Evolutionary conservation across 1,140 invertebrate genomes (phyloP), one percentile per base, ranked within the genome.

Genomic region (Cyrtorhinus lividipennis): DNA sequence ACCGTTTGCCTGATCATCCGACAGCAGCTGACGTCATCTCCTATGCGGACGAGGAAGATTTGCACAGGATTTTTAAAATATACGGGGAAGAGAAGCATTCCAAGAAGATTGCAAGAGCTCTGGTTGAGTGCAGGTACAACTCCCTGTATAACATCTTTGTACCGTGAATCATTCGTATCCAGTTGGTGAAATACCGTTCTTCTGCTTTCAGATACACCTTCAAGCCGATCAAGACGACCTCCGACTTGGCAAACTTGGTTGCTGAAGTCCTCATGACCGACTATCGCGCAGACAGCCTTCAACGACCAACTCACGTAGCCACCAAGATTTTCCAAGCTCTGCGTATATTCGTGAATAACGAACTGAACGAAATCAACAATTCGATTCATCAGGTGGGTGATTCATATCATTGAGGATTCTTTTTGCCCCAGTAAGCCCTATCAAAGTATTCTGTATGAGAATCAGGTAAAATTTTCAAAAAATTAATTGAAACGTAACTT

Each of bases 321-420:
- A 95, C 90, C 1, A 94, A 92, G 80, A 85, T 90, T 0, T 98
- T 97, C 77, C 91, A 95, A 77, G 94, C 93, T 0, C 72, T 98
- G 62, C 77, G 94, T 68, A 96, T 97, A 66, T 95, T 97, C 76
- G 90, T 98, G 0, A 98, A 98, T 72, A 90, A 98, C 74, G 94
- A 98, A 77, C 74, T 98, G 0, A 98, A 98, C 74, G 93, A 98
- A 78, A 81, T 97, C 2, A 91, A 53, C 48, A 95, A 77, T 90
- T 90, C 75, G 94, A 81, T 1, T 82, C 97, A 70, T 71, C 88
- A 30, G 69, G 93, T 66, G n/a, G n/a, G n/a, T n/a, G n/a, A n/a
- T n/a, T n/a, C n/a, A n/a, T n/a, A n/a, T n/a, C n/a, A n/a, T n/a
- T n/a, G n/a, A n/a, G n/a, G n/a, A n/a, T n/a, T n/a, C n/a, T n/a